phyloP scores from a whole-genome alignment of 2,797 vertebrate species.

The Cercopithecus hamlyni region DNA sequence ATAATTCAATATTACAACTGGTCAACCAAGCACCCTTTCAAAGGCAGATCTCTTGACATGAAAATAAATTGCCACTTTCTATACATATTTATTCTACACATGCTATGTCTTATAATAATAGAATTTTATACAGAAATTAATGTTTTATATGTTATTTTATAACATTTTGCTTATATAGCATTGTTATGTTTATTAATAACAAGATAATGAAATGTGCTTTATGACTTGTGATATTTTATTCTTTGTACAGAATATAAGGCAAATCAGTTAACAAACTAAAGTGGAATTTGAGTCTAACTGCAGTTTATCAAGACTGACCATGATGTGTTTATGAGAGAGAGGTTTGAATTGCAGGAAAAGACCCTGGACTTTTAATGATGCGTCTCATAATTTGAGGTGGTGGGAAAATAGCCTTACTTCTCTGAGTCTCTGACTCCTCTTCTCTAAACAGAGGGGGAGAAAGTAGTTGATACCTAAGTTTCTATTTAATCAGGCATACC shows the following conservation, averaged over 20 bases:
- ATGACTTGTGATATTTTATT: not conserved
- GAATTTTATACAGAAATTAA: not conserved
- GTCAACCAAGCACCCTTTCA: not conserved
- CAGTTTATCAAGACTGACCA: not conserved
- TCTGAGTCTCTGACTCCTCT: not conserved
- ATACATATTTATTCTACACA: not conserved
- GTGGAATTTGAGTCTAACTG: not conserved
- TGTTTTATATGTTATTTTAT: not conserved
- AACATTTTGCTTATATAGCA: not conserved
- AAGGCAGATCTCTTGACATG: not conserved
- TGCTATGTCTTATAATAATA: not conserved
- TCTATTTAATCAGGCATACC: not conserved
- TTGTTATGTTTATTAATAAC: not conserved
- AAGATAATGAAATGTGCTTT: not conserved
- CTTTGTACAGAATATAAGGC: not conserved
- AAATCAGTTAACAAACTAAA: slow-evolving; percentile 1
- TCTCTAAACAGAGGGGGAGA: not conserved
- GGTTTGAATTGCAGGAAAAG: not conserved
- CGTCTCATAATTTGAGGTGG: not conserved
- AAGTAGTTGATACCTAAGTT: not conserved
- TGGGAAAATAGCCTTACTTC: not conserved
- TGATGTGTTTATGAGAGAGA: not conserved
- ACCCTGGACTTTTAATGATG: not conserved
- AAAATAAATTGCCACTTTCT: slow-evolving; percentile 5
- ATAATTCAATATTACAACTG: not conserved